Conservation (phyloP, 2,888 invertebrate genomes). For the Chymomyza fuscimana region DNA sequence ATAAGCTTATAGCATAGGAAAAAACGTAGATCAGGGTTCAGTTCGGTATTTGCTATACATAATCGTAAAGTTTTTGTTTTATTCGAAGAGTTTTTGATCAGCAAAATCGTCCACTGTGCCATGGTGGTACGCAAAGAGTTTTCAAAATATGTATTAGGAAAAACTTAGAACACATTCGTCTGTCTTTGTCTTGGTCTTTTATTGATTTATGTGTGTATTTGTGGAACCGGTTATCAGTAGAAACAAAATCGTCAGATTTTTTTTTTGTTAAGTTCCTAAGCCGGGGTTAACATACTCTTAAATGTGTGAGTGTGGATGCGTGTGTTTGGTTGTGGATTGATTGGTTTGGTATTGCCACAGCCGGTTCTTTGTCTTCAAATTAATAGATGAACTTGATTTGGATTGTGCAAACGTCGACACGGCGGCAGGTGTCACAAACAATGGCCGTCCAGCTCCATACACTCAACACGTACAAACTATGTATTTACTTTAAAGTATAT, state of each 20-base stretch:
- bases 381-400: neutral
- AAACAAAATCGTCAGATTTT: neutral
- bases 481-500: slow-evolving; percentile 27
- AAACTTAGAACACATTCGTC: neutral
- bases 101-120: neutral
- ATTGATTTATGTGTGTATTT: neutral
- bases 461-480: slow-evolving; percentile 7
- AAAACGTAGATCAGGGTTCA: no score
- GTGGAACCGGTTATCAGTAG: neutral
- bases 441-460: neutral
- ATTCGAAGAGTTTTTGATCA: no score
- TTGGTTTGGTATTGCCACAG: slow-evolving; percentile 45
- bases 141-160: neutral
- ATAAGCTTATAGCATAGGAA: no score
- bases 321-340: slow-evolving; percentile 27
- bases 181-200: neutral
- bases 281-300: slow-evolving; percentile 3
- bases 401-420: neutral
- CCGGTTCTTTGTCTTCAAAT: slow-evolving; percentile 48
- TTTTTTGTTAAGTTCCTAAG: neutral
- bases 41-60: no score
- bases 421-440: neutral
- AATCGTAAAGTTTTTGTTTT: no score
- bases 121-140: neutral
- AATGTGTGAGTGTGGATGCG: no score